phyloP scores from a whole-genome alignment of 2,797 vertebrate species.

The Petrocephalus sullivani region DNA sequence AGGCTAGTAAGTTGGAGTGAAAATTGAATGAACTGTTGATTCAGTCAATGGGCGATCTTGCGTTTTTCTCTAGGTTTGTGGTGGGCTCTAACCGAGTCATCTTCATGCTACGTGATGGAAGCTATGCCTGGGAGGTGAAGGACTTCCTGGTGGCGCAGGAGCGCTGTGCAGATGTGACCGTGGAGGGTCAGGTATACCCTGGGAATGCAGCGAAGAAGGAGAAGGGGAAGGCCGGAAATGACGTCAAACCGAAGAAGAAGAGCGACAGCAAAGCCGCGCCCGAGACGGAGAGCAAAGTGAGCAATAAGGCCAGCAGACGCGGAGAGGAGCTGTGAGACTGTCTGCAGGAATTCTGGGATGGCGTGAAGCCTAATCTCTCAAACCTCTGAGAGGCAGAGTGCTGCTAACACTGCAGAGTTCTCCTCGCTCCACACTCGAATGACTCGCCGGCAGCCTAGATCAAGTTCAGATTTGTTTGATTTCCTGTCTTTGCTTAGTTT shows the following conservation, averaged over 20 bases:
- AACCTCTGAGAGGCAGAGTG: background rate
- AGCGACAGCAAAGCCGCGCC: constrained; percentile 28
- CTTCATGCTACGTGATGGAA: constrained; percentile 93
- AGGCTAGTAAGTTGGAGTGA: background rate
- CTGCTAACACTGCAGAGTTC: background rate
- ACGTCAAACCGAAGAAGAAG: constrained; percentile 57
- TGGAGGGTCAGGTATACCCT: constrained; percentile 92
- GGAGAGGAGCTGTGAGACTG: constrained; percentile 74
- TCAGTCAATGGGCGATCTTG: background rate
- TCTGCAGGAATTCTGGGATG: background rate
- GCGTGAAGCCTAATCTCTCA: background rate
- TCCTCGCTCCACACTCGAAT: background rate
- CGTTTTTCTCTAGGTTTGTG: constrained; percentile 70
- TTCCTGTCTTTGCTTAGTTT: background rate
- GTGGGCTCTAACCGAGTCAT: constrained; percentile 90
- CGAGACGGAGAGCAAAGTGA: background rate
- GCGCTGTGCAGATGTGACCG: constrained; percentile 83
- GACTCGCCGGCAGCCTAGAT: background rate
- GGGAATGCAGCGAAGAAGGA: constrained; percentile 70
- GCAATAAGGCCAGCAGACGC: constrained; percentile 33
- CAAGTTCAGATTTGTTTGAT: background rate
- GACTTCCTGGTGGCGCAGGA: constrained; percentile 85
- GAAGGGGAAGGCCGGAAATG: constrained; percentile 59
- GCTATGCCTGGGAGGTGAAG: constrained; percentile 93
- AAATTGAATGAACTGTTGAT: background rate